Evolutionary conservation across 2,113 vertebrate genomes (phyloP).

Genomic region (Macaca fascicularis): DNA sequence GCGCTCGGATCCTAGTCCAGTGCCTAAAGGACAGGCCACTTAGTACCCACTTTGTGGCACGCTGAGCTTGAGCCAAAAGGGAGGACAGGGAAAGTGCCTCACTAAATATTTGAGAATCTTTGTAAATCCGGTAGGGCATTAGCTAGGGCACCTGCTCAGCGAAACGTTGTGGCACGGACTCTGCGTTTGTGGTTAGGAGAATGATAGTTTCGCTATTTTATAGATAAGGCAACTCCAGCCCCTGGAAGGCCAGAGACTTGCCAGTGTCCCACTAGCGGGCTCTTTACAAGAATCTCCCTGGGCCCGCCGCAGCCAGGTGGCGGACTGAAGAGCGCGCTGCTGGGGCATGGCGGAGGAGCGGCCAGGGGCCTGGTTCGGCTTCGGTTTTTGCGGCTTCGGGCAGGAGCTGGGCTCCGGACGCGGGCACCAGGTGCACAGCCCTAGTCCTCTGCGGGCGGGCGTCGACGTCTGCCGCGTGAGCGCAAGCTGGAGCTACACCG

Average conservation of each 20-base stretch:
- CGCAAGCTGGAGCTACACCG: slow-evolving; percentile 84
- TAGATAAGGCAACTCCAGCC: neutral
- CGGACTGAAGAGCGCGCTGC: neutral
- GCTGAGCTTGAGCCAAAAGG: neutral
- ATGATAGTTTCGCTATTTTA: neutral
- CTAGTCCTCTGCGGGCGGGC: slow-evolving; percentile 42
- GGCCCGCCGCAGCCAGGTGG: neutral
- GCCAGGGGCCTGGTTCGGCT: slow-evolving; percentile 85
- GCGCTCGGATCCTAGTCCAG: neutral
- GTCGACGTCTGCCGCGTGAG: slow-evolving; percentile 53
- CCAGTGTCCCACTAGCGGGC: fast-evolving
- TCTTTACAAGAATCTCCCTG: neutral
- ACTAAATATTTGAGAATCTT: neutral
- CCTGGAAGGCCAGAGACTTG: neutral
- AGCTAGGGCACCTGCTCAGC: neutral
- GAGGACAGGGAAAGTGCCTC: neutral
- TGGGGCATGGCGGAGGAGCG: neutral
- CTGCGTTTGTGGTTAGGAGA: neutral
- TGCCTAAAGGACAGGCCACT: neutral
- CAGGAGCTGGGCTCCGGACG: slow-evolving; percentile 76
- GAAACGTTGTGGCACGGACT: neutral
- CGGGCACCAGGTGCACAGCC: neutral
- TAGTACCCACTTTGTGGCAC: neutral
- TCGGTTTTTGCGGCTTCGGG: slow-evolving; percentile 90
- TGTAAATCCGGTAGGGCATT: neutral